These are phyloP conservation scores for Neosilurus hyrtlii DNA, from an alignment of 2,797 vertebrate genomes.

Conservation along the genomic window DNA sequence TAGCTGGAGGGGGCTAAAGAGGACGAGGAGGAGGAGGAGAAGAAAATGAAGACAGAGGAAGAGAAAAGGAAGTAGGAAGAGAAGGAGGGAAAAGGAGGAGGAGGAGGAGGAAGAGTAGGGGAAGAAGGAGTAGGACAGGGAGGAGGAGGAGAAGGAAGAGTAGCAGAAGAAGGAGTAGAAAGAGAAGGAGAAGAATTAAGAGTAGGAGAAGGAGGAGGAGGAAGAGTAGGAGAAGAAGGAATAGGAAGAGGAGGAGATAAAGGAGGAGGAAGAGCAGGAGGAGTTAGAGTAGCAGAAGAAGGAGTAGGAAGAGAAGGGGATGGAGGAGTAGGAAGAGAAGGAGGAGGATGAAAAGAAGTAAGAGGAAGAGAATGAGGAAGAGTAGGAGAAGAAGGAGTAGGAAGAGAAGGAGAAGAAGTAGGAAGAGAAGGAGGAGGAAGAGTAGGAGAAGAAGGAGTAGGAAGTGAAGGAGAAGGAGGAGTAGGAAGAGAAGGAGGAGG, in stretches of 20 bases:
- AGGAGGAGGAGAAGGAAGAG: not conserved
- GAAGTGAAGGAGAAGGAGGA: not conserved
- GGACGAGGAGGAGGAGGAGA: not conserved
- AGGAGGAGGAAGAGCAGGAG: too few relatives aligned
- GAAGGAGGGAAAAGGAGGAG: not conserved
- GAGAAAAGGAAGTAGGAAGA: not conserved
- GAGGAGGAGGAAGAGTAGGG: not conserved
- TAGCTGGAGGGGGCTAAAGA: not conserved
- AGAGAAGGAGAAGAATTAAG: not conserved
- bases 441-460: not conserved
- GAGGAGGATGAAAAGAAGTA: not conserved
- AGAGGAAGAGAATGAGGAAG: not conserved
- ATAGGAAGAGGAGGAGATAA: not conserved
- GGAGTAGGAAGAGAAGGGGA: too few relatives aligned
- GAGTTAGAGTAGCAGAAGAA: too few relatives aligned
- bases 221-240: accelerated
- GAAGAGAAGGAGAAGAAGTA: not conserved
- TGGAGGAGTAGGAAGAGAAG: too few relatives aligned
- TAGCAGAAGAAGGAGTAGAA: not conserved
- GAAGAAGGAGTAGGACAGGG: not conserved
- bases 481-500: not conserved
- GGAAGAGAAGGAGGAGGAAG: not conserved
- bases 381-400: not conserved
- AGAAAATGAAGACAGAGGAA: not conserved
- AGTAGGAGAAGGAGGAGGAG: not conserved